Base-by-base conservation (phyloP, 64 coral and sea anemone genomes). In the Porites australiensis region DNA sequence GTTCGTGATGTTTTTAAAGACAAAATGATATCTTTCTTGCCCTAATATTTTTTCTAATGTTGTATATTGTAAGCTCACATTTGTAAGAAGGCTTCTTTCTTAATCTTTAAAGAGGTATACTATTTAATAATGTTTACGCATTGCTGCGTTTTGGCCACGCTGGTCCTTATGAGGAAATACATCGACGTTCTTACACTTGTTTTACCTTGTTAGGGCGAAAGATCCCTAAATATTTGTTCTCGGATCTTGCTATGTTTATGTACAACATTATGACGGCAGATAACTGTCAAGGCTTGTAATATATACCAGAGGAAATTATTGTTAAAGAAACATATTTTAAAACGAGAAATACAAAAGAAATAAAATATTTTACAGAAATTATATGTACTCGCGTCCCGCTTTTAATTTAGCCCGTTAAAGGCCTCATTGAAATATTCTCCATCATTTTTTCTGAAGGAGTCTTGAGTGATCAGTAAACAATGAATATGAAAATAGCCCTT, bases 271-370 rank as follows among this genome's bases (percentile, higher is more conserved):
- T 37, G 27, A 37, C 27, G 27, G 27, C 27, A 37, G 27, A 37
- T 37, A 37, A 37, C 19, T 18, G 73, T 16, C 45, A 50, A 44
- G 15, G 58, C 46, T 50, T 59, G 57, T 64, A 65, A 64, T n/a
- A 64, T 46, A 82, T 47, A 57, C 65, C 13, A 58, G 18, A 84
- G 19, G 60, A 83, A 83, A 66, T 83, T 84, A 10, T 68, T 84
- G 81, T 84, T 51, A 10, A 68, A 50, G 13, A n/a, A 57, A 57
- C 7, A 37, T 37, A 37, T 37, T 37, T 37, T 37, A 1, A 37
- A 37, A 37, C 27, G 22, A 77, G 75, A 67, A 50, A 51, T 68
- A 65, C 12, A 68, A 84, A 67, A 83, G 8, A 18, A 84, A 69
- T 50, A 69, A 84, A 50, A 21, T 52, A 66, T 47, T 68, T 76